phyloP scores from a whole-genome alignment of 2,113 vertebrate species.

The Salvelinus alpinus region DNA sequence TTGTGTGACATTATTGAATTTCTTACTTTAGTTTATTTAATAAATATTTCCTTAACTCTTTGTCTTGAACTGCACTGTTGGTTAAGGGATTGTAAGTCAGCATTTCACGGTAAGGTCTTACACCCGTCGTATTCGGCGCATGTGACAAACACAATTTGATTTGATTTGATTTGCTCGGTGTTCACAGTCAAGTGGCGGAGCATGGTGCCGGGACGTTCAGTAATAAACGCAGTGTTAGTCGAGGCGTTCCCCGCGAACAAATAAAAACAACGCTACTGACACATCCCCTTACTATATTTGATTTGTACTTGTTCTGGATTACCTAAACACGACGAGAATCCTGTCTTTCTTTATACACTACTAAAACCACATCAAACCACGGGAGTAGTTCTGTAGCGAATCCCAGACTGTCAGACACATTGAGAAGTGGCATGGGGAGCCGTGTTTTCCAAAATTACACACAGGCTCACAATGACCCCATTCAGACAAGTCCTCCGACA shows the following conservation, averaged over 20 bases:
- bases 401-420: not conserved
- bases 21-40: no score
- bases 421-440: not conserved
- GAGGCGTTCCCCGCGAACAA: constrained; percentile 19
- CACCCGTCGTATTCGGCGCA: no score
- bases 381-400: not conserved
- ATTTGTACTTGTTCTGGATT: not conserved
- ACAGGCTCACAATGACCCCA: not conserved
- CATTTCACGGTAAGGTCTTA: no score
- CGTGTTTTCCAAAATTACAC: not conserved
- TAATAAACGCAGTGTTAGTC: not conserved
- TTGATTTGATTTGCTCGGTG: no score
- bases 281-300: not conserved
- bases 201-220: not conserved
- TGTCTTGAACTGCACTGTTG: no score
- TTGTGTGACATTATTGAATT: no score
- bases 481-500: not conserved
- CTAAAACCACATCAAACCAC: not conserved
- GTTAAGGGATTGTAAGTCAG: no score
- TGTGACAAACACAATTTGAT: no score
- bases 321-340: not conserved
- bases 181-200: not conserved
- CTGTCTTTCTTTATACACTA: not conserved
- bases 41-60: no score
- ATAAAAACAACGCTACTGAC: constrained; percentile 2